Conservation (phyloP, 2,888 invertebrate genomes). For the Plagodis pulveraria region DNA sequence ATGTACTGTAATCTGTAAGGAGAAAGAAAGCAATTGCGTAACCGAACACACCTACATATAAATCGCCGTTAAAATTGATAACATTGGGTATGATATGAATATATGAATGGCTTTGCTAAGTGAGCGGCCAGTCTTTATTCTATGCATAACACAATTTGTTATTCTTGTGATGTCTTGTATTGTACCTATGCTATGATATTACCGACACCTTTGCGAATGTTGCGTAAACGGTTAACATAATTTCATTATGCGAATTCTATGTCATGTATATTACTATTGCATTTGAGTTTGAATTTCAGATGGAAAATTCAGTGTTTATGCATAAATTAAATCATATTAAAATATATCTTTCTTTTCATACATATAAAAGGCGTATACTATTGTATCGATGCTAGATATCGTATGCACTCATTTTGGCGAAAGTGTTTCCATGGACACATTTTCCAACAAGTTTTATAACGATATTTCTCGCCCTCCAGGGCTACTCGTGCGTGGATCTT, state of each 20-base stretch:
- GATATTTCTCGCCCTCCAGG: conserved; percentile 80
- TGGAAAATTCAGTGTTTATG: too few relatives aligned
- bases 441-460: conserved; percentile 17
- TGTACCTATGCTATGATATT: conserved; percentile 27
- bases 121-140: conserved; percentile 11
- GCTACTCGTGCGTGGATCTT: conserved; percentile 94
- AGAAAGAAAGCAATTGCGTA: conserved; percentile 48
- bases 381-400: too few relatives aligned
- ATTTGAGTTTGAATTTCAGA: not conserved
- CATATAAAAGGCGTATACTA: too few relatives aligned
- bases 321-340: too few relatives aligned
- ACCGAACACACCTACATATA: conserved; percentile 35
- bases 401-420: not conserved
- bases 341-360: too few relatives aligned
- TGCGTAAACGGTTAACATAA: conserved; percentile 22
- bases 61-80: conserved; percentile 41
- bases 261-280: not conserved
- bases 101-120: conserved; percentile 22
- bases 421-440: not conserved
- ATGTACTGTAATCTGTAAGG: conserved; percentile 27
- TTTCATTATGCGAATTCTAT: conserved; percentile 5
- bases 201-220: conserved; percentile 37
- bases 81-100: conserved; percentile 38
- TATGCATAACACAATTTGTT: conserved; percentile 35
- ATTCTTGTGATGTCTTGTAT: conserved; percentile 42